Conservation (phyloP, 2,113 vertebrate species). For the Eulemur rufifrons region DNA sequence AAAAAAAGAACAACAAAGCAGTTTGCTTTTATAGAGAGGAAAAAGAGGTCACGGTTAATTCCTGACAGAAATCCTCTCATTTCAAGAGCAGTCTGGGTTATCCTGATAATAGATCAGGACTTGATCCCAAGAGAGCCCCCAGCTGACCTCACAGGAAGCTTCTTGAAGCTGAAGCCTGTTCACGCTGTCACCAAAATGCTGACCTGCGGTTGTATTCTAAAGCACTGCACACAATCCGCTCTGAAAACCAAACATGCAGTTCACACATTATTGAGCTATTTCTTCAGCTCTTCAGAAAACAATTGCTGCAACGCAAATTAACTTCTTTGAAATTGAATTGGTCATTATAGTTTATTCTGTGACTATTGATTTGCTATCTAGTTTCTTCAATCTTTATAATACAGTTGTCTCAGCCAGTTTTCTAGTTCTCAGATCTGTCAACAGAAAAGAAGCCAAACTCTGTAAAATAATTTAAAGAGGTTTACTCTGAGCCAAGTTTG, state of each 20-base stretch:
- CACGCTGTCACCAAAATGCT: background rate
- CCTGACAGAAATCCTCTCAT: constrained; percentile 5
- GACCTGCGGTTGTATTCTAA: background rate
- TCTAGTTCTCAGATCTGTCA: background rate
- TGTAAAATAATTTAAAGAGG: too few species aligned
- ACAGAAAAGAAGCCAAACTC: too few species aligned
- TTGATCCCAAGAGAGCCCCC: background rate
- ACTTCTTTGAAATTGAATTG: constrained; percentile 35
- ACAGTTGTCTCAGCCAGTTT: background rate
- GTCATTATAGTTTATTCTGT: background rate
- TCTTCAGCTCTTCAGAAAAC: background rate
- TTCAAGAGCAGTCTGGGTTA: background rate
- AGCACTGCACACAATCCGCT: background rate
- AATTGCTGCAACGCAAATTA: background rate
- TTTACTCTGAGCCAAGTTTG: too few species aligned
- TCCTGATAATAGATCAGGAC: background rate
- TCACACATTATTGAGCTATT: background rate
- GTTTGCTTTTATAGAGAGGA: constrained; percentile 12
- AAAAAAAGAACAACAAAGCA: background rate
- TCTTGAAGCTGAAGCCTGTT: background rate
- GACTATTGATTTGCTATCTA: constrained; percentile 32
- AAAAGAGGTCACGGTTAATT: background rate
- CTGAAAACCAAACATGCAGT: background rate
- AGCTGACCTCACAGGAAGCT: background rate
- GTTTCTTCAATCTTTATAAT: background rate